A percentile compares a stretch with the other conserved stretches of the same genome.
Conservation (phyloP, 2,113 vertebrate genomes). For the Strix aluco region DNA sequence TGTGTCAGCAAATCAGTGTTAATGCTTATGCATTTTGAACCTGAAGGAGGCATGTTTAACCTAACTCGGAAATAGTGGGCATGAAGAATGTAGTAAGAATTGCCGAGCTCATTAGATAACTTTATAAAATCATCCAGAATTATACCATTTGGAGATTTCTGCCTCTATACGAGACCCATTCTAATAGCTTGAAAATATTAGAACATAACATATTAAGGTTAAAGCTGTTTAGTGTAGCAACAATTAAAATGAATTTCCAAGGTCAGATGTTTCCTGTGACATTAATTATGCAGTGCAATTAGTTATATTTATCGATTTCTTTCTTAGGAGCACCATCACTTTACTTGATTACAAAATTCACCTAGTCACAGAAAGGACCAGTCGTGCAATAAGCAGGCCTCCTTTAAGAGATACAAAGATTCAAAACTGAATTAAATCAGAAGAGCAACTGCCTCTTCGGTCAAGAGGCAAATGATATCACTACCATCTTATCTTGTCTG, state of each 20-base stretch:
- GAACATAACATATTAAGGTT: neutral
- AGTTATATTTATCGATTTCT: neutral
- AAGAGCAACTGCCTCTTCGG: neutral
- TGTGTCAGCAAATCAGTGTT: neutral
- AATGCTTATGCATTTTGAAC: neutral
- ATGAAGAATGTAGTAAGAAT: neutral
- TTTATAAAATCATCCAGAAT: neutral
- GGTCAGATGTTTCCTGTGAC: neutral
- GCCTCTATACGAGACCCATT: neutral
- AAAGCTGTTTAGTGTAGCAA: neutral
- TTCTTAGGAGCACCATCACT: neutral
- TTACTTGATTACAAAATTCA: neutral
- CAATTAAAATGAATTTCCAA: neutral
- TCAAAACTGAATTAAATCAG: neutral
- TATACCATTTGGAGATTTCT: neutral
- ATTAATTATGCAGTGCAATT: neutral
- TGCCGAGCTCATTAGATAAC: neutral
- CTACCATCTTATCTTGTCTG: neutral
- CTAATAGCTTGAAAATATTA: neutral
- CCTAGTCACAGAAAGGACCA: neutral
- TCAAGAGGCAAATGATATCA: neutral
- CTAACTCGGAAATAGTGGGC: neutral
- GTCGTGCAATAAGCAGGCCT: neutral
- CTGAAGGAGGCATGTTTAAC: neutral
- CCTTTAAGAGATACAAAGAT: neutral